These are phyloP conservation scores for Bembecia ichneumoniformis DNA, from an alignment of 2,888 invertebrate genomes.

Conservation along the genomic window DNA sequence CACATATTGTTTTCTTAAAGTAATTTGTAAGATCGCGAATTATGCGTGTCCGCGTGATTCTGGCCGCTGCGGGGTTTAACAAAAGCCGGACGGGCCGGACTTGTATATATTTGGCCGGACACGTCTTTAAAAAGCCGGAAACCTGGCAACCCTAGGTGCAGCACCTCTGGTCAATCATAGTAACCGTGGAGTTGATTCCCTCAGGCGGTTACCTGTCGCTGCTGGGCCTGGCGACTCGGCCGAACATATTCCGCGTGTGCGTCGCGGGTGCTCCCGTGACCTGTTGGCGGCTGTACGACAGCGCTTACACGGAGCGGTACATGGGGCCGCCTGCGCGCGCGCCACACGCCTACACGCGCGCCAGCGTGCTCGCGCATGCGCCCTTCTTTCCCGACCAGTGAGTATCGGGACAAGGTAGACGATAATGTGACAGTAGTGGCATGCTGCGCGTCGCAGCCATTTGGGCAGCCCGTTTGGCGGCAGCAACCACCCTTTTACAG, in stretches of 20 bases:
- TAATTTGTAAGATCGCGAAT: too few relatives aligned
- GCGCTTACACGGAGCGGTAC: constrained; percentile 98
- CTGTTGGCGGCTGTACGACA: constrained; percentile 97
- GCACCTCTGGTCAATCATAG: too few relatives aligned
- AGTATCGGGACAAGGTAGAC: constrained; percentile 30
- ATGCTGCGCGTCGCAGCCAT: not conserved
- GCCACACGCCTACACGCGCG: constrained; percentile 87
- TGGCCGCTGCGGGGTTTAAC: too few relatives aligned
- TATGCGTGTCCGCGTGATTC: too few relatives aligned
- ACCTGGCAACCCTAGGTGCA: too few relatives aligned
- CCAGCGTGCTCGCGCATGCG: constrained; percentile 85
- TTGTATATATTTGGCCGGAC: too few relatives aligned
- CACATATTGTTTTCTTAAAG: too few relatives aligned
- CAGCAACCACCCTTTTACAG: too few relatives aligned
- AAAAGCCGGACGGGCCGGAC: too few relatives aligned
- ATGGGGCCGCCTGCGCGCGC: constrained; percentile 74
- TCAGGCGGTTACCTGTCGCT: constrained; percentile 93
- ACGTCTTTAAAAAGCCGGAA: too few relatives aligned
- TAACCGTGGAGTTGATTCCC: not conserved
- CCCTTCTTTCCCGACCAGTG: constrained; percentile 91
- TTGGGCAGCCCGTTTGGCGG: too few relatives aligned
- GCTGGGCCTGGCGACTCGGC: constrained; percentile 93
- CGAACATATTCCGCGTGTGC: constrained; percentile 94
- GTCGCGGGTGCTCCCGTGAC: constrained; percentile 98
- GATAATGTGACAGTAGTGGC: not conserved